phyloP scores from a whole-genome alignment of 2,888 invertebrate species.

The Heliconius hortense region DNA sequence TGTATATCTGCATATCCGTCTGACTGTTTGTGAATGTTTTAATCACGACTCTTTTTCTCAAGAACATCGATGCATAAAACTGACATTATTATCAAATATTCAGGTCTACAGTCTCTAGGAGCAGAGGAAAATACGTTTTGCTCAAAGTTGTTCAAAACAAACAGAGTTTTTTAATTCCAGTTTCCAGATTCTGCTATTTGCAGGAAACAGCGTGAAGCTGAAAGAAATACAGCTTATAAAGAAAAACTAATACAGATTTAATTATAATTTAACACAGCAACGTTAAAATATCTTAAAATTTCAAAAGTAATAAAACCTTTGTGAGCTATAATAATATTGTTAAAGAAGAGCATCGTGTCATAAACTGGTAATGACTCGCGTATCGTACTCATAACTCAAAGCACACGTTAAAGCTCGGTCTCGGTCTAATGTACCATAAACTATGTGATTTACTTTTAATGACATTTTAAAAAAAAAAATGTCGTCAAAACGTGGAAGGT shows the following conservation, averaged over 20 bases:
- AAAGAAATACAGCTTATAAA: background rate
- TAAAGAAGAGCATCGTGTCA: conserved; percentile 7
- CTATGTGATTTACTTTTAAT: background rate
- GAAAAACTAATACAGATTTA: background rate
- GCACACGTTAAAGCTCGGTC: conserved; percentile 25
- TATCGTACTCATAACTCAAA: conserved; percentile 22
- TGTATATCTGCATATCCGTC: no score
- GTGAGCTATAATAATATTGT: conserved; percentile 13
- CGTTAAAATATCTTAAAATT: conserved; percentile 10
- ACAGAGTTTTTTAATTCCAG: no score
- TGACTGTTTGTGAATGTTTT: no score
- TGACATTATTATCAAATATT: no score
- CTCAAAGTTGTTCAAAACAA: no score
- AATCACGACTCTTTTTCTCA: no score
- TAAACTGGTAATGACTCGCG: conserved; percentile 23
- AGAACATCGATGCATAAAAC: no score
- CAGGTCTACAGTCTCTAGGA: no score
- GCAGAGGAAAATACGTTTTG: no score
- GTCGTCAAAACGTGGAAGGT: background rate
- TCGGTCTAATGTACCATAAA: conserved; percentile 24
- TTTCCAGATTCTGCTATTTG: no score
- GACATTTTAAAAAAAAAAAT: background rate
- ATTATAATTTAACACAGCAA: background rate
- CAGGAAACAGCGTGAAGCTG: no score
- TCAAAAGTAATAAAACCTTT: conserved; percentile 13